Percentiles rank a stretch among this genome's conserved stretches.
These are phyloP conservation scores for Cremastinae sp. DNA, from an alignment of 2,888 invertebrate species.

Conservation along the genomic window DNA sequence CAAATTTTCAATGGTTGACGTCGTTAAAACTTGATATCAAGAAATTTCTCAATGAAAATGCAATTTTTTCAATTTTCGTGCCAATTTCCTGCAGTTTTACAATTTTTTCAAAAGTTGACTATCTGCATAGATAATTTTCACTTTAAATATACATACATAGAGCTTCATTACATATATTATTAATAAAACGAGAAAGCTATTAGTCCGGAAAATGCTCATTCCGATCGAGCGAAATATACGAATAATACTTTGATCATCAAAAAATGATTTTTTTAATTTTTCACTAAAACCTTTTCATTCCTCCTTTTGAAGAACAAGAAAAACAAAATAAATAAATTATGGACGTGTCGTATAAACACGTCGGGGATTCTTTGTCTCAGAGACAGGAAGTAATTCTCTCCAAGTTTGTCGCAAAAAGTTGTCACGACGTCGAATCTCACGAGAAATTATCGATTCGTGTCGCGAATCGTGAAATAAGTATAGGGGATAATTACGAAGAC, in stretches of 20 bases:
- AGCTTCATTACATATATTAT: constrained; percentile 11
- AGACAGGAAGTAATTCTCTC: no score
- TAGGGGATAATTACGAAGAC: constrained; percentile 47
- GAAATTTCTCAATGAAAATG: no score
- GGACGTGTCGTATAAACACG: no score
- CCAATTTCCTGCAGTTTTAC: constrained; percentile 20
- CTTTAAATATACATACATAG: constrained; percentile 23
- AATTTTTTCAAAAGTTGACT: constrained; percentile 32
- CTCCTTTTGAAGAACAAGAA: background rate
- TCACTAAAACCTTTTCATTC: background rate
- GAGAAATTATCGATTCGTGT: constrained; percentile 42
- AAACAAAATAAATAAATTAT: background rate
- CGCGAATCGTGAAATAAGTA: constrained; percentile 30
- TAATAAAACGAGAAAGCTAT: constrained; percentile 51
- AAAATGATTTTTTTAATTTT: constrained; percentile 15
- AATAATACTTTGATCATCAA: constrained; percentile 15
- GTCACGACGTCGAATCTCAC: background rate
- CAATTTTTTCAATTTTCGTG: no score
- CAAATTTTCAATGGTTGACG: no score
- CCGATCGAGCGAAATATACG: constrained; percentile 38
- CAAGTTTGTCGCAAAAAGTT: constrained; percentile 15
- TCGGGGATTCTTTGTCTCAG: no score
- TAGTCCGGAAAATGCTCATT: constrained; percentile 40
- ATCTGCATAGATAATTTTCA: no score
- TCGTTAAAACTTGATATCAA: no score